phyloP scores from a whole-genome alignment of 2,888 invertebrate species.

The Ophion costatus region DNA sequence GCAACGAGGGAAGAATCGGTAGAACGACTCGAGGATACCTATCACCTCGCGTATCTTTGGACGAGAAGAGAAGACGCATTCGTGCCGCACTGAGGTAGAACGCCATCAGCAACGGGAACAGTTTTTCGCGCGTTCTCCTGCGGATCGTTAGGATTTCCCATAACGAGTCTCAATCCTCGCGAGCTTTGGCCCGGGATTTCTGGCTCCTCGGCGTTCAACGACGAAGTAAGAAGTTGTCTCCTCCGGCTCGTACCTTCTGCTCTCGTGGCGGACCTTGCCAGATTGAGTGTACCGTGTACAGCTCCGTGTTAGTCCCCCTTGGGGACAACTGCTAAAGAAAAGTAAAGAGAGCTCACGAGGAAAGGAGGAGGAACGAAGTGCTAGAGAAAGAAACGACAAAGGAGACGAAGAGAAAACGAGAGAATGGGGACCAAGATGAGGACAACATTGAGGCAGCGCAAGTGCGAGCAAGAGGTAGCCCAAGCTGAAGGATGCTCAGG shows the following conservation, averaged over 20 bases:
- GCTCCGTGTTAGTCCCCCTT: neutral
- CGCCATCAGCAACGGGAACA: constrained; percentile 21
- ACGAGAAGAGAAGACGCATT: constrained; percentile 36
- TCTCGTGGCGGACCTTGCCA: constrained; percentile 11
- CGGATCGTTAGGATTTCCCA: constrained; percentile 12
- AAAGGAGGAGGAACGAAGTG: constrained; percentile 15
- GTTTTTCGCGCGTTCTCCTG: neutral
- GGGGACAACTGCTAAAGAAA: constrained; percentile 5
- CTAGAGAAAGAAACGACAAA: constrained; percentile 9
- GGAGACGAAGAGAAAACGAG: constrained; percentile 3
- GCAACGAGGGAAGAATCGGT: constrained; percentile 16
- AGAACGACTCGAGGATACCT: constrained; percentile 65
- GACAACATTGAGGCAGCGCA: constrained; percentile 27
- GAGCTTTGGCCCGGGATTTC: constrained; percentile 21
- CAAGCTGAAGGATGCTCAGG: constrained; percentile 8
- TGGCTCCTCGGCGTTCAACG: constrained; percentile 8
- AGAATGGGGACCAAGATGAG: constrained; percentile 13
- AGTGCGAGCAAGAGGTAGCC: constrained; percentile 26
- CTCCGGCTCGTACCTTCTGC: constrained; percentile 21
- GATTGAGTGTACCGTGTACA: constrained; percentile 2
- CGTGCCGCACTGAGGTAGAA: constrained; percentile 25
- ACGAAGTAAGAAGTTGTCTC: constrained; percentile 50
- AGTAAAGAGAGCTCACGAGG: constrained; percentile 26
- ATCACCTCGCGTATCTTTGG: constrained; percentile 56
- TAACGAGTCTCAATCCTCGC: constrained; percentile 41